Evolutionary conservation across 2,888 invertebrate species (phyloP).

Genomic region (Melanostoma mellinum): DNA sequence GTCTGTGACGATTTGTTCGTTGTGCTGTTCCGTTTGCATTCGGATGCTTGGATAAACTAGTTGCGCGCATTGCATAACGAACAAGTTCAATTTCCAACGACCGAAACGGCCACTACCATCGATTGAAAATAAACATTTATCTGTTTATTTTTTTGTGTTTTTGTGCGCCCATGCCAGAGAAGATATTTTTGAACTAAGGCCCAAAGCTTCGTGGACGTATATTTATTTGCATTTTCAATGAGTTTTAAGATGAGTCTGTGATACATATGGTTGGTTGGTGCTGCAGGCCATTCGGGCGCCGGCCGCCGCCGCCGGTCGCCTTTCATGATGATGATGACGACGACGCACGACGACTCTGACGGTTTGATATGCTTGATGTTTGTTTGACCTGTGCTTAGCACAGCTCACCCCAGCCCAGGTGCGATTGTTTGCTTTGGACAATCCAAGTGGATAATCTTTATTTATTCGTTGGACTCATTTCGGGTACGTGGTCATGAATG

Average conservation of each 20-base stretch:
- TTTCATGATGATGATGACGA: constrained; percentile 4
- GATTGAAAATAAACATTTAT: constrained; percentile 34
- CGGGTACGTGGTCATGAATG: neutral
- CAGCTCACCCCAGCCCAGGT: constrained; percentile 20
- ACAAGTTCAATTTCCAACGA: constrained; percentile 9
- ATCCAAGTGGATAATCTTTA: constrained; percentile 50
- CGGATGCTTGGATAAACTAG: no score
- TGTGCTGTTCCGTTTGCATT: no score
- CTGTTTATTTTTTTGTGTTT: neutral
- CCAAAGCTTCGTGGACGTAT: neutral
- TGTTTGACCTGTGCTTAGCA: constrained; percentile 4
- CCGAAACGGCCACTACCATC: neutral
- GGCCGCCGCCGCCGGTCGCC: constrained; percentile 6
- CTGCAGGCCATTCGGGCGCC: neutral
- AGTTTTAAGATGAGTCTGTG: neutral
- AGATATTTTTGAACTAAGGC: constrained; percentile 34
- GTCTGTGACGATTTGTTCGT: neutral
- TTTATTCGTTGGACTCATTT: constrained; percentile 15
- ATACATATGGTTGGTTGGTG: neutral
- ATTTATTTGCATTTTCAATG: constrained; percentile 47
- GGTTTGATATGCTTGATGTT: neutral
- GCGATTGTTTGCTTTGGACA: constrained; percentile 39
- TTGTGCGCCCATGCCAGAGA: neutral
- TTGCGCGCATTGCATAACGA: neutral
- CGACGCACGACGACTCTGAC: no score